These are phyloP conservation scores for Capreolus pygargus DNA, from an alignment of 2,113 vertebrate genomes.

Conservation along the genomic window DNA sequence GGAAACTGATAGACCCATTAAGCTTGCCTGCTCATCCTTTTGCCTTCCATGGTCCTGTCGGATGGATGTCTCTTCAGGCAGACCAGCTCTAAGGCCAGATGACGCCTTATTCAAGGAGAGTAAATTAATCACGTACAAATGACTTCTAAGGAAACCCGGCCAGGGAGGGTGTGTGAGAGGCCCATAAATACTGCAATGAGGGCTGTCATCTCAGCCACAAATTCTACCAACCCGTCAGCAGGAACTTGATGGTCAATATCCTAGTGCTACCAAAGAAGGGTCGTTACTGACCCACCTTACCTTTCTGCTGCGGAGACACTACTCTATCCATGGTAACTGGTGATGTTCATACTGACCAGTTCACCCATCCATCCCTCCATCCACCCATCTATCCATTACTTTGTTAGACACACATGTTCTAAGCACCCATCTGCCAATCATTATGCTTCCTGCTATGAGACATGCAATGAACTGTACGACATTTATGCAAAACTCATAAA, in stretches of 20 bases:
- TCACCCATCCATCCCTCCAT: background rate
- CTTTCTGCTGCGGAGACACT: background rate
- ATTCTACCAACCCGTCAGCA: background rate
- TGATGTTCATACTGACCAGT: background rate
- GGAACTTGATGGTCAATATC: background rate
- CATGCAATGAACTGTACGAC: background rate
- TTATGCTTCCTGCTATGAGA: background rate
- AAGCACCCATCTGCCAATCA: background rate
- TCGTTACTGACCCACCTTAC: background rate
- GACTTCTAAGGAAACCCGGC: background rate
- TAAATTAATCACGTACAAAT: slow-evolving; percentile 13
- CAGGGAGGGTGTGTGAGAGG: background rate
- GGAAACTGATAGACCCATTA: background rate
- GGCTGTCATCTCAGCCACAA: background rate
- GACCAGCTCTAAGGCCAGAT: background rate
- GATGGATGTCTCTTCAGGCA: background rate
- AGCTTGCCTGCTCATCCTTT: background rate
- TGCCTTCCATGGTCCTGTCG: background rate
- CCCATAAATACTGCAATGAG: background rate
- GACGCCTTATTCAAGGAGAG: background rate
- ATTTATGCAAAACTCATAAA: background rate
- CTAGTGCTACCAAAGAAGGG: background rate
- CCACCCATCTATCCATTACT: background rate
- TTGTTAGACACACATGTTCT: background rate
- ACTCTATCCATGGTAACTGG: background rate